phyloP scores from a whole-genome alignment of 2,797 vertebrate genomes.

The Manis pentadactyla region DNA sequence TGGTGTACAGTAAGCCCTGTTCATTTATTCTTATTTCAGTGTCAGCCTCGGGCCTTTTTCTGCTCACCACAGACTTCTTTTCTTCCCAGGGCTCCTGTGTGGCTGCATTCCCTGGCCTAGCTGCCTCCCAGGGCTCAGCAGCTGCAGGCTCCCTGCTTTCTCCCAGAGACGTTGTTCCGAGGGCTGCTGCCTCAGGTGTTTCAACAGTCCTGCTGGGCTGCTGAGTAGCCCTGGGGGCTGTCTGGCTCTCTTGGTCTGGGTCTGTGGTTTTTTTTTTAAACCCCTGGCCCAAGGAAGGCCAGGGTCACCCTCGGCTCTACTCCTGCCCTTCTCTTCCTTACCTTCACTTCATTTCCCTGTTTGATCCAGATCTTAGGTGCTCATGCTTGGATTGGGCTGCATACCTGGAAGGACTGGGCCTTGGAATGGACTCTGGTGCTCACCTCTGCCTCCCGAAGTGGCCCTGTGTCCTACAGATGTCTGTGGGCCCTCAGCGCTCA shows the following conservation, averaged over 20 bases:
- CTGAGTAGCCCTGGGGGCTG: accelerated
- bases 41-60: background rate
- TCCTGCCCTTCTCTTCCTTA: background rate
- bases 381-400: background rate
- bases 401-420: background rate
- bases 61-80: background rate
- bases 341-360: background rate
- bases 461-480: background rate
- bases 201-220: background rate
- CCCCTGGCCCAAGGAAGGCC: background rate
- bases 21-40: background rate
- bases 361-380: background rate
- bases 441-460: background rate
- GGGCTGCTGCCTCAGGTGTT: background rate
- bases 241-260: background rate
- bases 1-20: background rate
- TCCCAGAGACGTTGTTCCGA: background rate
- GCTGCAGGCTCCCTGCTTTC: background rate
- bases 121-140: background rate
- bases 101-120: background rate
- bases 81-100: background rate
- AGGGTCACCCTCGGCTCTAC: background rate
- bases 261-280: background rate
- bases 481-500: background rate
- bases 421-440: background rate